Evolutionary conservation across 2,888 invertebrate genomes (phyloP).

Genomic region (Machimus rusticus): DNA sequence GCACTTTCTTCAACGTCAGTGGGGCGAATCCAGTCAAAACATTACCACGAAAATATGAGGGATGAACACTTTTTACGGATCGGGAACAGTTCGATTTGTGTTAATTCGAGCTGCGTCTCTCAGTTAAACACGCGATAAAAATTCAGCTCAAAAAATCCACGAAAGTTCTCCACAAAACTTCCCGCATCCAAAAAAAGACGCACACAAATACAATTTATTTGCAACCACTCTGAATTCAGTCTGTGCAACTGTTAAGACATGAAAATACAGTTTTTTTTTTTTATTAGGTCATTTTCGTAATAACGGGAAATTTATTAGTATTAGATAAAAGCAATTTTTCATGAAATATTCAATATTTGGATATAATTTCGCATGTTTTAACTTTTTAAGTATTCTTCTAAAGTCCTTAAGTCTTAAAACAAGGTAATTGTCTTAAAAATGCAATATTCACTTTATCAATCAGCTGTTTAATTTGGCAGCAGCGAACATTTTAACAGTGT

Average conservation of each 20-base stretch:
- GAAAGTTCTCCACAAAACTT: slow-evolving; percentile 38
- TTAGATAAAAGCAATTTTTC: not conserved
- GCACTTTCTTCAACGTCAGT: not conserved
- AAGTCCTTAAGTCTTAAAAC: not conserved
- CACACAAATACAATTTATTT: slow-evolving; percentile 37
- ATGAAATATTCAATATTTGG: not conserved
- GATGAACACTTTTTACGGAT: not conserved
- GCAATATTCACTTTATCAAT: not conserved
- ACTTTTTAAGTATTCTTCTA: not conserved
- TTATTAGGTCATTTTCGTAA: not conserved
- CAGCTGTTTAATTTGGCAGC: not conserved
- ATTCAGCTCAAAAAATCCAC: slow-evolving; percentile 28
- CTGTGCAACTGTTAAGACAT: not conserved
- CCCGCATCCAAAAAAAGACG: slow-evolving; percentile 44
- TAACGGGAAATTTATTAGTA: not conserved
- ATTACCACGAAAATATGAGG: not conserved
- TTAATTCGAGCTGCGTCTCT: not conserved
- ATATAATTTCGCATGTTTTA: not conserved
- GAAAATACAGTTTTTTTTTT: not conserved
- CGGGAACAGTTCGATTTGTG: not conserved
- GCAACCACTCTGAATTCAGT: slow-evolving; percentile 1
- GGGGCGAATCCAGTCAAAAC: not conserved
- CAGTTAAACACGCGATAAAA: not conserved
- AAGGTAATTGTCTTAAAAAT: too few relatives aligned
- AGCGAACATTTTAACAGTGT: not conserved